Evolutionary conservation across 2,888 invertebrate genomes (phyloP).

Genomic region (Arenicola marina): DNA sequence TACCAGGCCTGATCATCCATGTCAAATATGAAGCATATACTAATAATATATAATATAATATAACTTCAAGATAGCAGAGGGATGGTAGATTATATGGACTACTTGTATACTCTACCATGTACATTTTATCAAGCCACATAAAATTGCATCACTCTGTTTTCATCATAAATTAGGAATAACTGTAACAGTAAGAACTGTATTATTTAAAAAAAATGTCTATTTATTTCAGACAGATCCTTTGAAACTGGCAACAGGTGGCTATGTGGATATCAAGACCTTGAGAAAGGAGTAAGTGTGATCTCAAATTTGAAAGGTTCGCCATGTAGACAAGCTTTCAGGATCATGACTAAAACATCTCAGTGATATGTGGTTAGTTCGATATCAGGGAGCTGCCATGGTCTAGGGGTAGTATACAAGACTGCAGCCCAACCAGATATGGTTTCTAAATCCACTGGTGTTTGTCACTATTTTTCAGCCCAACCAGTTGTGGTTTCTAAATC

Average conservation of each 20-base stretch:
- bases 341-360: neutral
- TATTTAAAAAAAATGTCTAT: neutral
- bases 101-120: neutral
- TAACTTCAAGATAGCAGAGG: no score
- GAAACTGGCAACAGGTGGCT: slow-evolving; percentile 73
- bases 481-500: neutral
- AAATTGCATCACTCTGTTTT: no score
- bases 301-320: neutral
- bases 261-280: slow-evolving; percentile 76
- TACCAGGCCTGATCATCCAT: no score
- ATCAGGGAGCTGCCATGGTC: no score
- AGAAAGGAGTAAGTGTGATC: slow-evolving; percentile 46
- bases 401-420: no score
- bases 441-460: neutral
- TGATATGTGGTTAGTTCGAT: no score
- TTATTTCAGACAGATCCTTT: slow-evolving; percentile 61
- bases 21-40: no score
- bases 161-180: no score
- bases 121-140: no score
- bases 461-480: neutral
- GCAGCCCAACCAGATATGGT: neutral
- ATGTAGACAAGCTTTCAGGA: no score
- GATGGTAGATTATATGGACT: neutral
- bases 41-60: no score
- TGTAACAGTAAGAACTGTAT: no score